These are phyloP conservation scores for Bradysia coprophila DNA, from an alignment of 1,140 invertebrate species.

Conservation along the genomic window DNA sequence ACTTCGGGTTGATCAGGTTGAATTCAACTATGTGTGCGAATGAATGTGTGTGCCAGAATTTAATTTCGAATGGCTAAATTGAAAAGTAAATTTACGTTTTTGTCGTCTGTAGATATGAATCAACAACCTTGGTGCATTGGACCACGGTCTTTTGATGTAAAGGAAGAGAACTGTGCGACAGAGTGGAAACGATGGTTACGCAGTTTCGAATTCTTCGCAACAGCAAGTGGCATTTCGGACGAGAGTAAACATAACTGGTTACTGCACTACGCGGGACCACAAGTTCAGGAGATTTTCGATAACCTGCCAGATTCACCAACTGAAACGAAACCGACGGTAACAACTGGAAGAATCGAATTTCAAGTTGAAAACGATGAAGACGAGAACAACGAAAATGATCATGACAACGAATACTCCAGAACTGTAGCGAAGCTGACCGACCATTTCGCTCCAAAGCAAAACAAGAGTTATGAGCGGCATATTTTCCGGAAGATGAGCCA, in stretches of 20 bases:
- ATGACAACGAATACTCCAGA: neutral
- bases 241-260: neutral
- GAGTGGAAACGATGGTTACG: slow-evolving; percentile 1
- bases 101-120: too few species aligned
- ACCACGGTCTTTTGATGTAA: too few species aligned
- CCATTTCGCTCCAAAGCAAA: slow-evolving; percentile 1
- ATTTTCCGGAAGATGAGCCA: slow-evolving; percentile 1
- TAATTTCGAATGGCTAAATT: too few species aligned
- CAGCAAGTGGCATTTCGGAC: neutral
- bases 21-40: too few species aligned
- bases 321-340: neutral
- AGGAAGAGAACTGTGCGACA: too few species aligned
- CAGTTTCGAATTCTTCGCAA: neutral
- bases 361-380: neutral
- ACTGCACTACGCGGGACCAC: neutral
- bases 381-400: neutral
- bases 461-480: slow-evolving; percentile 1
- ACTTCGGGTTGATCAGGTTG: too few species aligned
- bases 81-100: too few species aligned
- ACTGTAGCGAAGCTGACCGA: neutral
- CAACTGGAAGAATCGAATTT: neutral
- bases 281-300: slow-evolving; percentile 1
- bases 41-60: too few species aligned
- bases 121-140: too few species aligned
- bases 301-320: neutral